phyloP scores from a whole-genome alignment of 2,888 invertebrate species.

The Agrotis clavis region DNA sequence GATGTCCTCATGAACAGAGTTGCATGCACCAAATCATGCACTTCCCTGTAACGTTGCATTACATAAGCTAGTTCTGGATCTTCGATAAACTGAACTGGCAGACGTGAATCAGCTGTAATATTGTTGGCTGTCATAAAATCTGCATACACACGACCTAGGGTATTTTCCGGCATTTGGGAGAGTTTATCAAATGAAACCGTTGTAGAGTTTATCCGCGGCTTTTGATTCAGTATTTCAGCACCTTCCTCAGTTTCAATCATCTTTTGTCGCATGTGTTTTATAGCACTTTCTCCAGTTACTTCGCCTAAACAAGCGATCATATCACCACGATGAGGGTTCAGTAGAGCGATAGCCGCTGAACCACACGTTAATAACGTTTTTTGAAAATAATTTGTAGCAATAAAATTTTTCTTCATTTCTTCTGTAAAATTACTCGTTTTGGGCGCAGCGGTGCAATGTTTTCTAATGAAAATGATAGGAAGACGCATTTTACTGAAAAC shows the following conservation, averaged over 20 bases:
- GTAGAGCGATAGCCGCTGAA: slow-evolving; percentile 95
- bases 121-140: slow-evolving; percentile 96
- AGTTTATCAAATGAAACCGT: slow-evolving; percentile 95
- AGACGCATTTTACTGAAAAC: slow-evolving; percentile 62
- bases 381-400: slow-evolving; percentile 94
- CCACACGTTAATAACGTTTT: slow-evolving; percentile 95
- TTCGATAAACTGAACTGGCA: slow-evolving; percentile 97
- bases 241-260: slow-evolving; percentile 96
- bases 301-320: slow-evolving; percentile 99
- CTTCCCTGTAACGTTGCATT: slow-evolving; percentile 99
- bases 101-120: slow-evolving; percentile 97
- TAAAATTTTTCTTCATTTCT: slow-evolving; percentile 92
- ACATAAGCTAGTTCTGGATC: slow-evolving; percentile 98
- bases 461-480: slow-evolving; percentile 61
- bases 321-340: slow-evolving; percentile 96
- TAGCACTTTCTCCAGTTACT: slow-evolving; percentile 94
- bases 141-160: slow-evolving; percentile 96
- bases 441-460: slow-evolving; percentile 64
- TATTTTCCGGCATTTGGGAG: slow-evolving; percentile 93
- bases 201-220: slow-evolving; percentile 96
- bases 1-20: slow-evolving; percentile 98
- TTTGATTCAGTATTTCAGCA: slow-evolving; percentile 93
- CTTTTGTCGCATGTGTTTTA: slow-evolving; percentile 93
- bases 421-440: slow-evolving; percentile 88
- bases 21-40: slow-evolving; percentile 98